These are phyloP conservation scores for Loripinus fragilis DNA, from an alignment of 2,888 invertebrate species.

Conservation along the genomic window DNA sequence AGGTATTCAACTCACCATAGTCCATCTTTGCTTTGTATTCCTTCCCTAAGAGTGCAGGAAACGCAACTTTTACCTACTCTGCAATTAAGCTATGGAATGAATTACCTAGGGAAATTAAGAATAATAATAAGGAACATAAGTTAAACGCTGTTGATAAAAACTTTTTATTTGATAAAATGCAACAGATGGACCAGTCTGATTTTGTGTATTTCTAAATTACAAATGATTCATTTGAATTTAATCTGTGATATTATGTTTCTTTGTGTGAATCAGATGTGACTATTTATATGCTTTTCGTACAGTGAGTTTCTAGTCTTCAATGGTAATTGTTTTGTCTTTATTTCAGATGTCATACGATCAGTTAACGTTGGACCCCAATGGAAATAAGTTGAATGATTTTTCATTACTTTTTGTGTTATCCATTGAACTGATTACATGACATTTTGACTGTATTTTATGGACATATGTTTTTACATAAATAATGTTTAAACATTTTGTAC, in stretches of 20 bases:
- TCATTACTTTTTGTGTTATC: too few species aligned
- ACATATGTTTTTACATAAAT: neutral
- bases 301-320: neutral
- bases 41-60: neutral
- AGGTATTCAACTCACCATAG: too few species aligned
- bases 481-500: too few species aligned
- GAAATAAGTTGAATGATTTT: too few species aligned
- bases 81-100: constrained; percentile 7
- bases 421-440: neutral
- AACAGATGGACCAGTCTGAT: neutral
- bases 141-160: neutral
- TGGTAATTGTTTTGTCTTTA: too few species aligned
- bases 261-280: neutral
- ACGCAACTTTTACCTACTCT: neutral
- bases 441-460: neutral
- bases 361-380: too few species aligned
- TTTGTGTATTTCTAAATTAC: neutral
- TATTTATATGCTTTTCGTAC: too few species aligned
- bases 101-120: neutral
- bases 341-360: too few species aligned
- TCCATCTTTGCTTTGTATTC: too few species aligned
- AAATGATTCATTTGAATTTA: neutral
- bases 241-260: neutral
- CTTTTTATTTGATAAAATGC: neutral
- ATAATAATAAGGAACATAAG: neutral